Base-by-base conservation (phyloP, 2,888 invertebrate species). In the Hypomecis atomaria region DNA sequence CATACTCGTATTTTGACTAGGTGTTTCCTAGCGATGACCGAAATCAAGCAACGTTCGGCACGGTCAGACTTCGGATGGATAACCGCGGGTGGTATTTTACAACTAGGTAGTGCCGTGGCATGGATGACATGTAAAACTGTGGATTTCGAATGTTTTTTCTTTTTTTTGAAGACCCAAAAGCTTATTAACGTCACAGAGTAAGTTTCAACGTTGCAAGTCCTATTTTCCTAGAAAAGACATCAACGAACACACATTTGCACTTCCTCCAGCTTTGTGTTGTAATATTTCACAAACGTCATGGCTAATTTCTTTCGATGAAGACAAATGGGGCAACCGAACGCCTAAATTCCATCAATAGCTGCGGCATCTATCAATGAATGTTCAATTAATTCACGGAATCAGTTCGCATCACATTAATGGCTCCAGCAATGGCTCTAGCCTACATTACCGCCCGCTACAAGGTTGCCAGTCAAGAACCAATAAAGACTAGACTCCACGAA, bases 301-400 rank as follows among this genome's bases (percentile, higher is more conserved):
- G 34, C n/a, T 44, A 59, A 58, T 58, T 52, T 54, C 34, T 54
- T 54, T 59, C 59, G 58, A 64, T 64, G 13, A 55, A 64, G 56
- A 64, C 52, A 45, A 64, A 56, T 64, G 40, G 49, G 49, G 5
- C 54, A 9, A 36, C 7, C 33, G 54, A 8, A 42, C 64, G 47
- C 43, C 33, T 53, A 65, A 60, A 65, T 65, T 57, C 52, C 65
- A 49, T 58, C 57, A 60, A 65, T 60, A 57, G 40, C 10, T 11
- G 52, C 53, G 48, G 47, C 65, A 53, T 56, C 64, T 37, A 64
- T 61, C 65, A 65, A 65, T 65, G 60, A 66, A 62, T 56, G 59
- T 55, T 69, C 71, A 69, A 72, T 72, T 70, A 70, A 63, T 66
- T 62, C 56, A 67, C 48, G 59, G 70, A 72, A 70, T 72, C 69